These are phyloP conservation scores for Diachasmimorpha longicaudata DNA, from an alignment of 1,140 invertebrate species.

Conservation along the genomic window DNA sequence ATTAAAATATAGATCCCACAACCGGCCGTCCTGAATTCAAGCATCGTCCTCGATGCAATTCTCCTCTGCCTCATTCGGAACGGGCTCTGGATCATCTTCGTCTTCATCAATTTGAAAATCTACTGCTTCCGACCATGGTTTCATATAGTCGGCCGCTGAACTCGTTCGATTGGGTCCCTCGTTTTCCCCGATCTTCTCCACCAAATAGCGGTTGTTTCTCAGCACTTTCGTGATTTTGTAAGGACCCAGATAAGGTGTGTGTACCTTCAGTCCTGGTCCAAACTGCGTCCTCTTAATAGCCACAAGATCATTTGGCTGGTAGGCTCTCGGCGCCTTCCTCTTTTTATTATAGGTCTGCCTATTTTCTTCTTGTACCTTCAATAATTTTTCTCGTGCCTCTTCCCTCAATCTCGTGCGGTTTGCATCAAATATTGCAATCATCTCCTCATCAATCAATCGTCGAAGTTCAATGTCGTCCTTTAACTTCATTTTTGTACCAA, in stretches of 20 bases:
- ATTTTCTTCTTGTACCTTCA: constrained; percentile 43
- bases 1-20: too few species aligned
- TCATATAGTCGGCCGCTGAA: constrained; percentile 14
- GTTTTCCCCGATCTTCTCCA: constrained; percentile 15
- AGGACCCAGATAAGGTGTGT: constrained; percentile 14
- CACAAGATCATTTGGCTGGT: constrained; percentile 28
- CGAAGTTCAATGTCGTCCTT: neutral
- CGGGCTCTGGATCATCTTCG: too few species aligned
- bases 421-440: constrained; percentile 16
- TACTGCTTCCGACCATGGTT: too few species aligned
- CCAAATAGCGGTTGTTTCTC: constrained; percentile 21
- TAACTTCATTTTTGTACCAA: neutral
- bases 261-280: constrained; percentile 17
- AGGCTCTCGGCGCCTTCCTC: constrained; percentile 27
- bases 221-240: constrained; percentile 15
- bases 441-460: constrained; percentile 9
- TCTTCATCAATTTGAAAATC: too few species aligned
- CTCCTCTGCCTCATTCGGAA: too few species aligned
- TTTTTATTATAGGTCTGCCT: constrained; percentile 35
- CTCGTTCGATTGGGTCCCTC: constrained; percentile 19
- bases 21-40: too few species aligned
- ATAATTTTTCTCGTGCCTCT: constrained; percentile 32
- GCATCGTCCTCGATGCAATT: too few species aligned
- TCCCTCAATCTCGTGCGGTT: constrained; percentile 33
- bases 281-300: constrained; percentile 24